Percentiles rank a stretch among this genome's conserved stretches.
phyloP scores from a whole-genome alignment of 1,140 invertebrate species.

The Stegodyphus mimosarum region DNA sequence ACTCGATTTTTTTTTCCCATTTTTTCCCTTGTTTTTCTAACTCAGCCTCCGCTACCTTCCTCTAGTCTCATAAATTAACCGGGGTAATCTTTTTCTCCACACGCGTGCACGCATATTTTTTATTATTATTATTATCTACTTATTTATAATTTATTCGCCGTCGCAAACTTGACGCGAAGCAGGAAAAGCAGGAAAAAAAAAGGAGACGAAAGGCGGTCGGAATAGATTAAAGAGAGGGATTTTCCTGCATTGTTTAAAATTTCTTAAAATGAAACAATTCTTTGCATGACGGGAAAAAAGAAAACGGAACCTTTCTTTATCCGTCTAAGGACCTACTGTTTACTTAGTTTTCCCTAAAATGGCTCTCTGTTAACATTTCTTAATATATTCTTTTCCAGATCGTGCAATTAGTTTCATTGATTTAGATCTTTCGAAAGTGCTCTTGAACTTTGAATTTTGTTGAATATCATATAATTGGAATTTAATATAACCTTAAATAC shows the following conservation, averaged over 20 bases:
- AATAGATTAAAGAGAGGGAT: conserved; percentile 34
- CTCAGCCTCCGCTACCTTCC: not conserved
- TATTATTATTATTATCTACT: conserved; percentile 42
- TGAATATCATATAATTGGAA: too few species aligned
- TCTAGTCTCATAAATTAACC: conserved; percentile 46
- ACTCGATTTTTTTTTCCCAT: not conserved
- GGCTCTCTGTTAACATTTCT: too few species aligned
- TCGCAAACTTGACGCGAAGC: conserved; percentile 5
- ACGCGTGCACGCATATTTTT: not conserved
- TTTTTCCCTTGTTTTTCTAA: not conserved
- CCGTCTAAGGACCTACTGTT: too few species aligned
- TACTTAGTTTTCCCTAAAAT: too few species aligned
- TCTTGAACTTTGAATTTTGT: too few species aligned
- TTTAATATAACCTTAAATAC: too few species aligned
- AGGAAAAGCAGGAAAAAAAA: not conserved
- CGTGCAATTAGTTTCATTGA: not conserved
- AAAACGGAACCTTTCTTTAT: not conserved
- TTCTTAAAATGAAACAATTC: conserved; percentile 25
- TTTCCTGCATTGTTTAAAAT: conserved; percentile 28
- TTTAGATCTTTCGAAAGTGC: not conserved
- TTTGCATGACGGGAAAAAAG: not conserved
- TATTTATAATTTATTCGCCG: conserved; percentile 51
- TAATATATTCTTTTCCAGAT: not conserved
- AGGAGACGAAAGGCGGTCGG: not conserved
- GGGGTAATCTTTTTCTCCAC: conserved; percentile 46